Conservation (phyloP, 2,797 vertebrate genomes). For the Gallinago solitaria region DNA sequence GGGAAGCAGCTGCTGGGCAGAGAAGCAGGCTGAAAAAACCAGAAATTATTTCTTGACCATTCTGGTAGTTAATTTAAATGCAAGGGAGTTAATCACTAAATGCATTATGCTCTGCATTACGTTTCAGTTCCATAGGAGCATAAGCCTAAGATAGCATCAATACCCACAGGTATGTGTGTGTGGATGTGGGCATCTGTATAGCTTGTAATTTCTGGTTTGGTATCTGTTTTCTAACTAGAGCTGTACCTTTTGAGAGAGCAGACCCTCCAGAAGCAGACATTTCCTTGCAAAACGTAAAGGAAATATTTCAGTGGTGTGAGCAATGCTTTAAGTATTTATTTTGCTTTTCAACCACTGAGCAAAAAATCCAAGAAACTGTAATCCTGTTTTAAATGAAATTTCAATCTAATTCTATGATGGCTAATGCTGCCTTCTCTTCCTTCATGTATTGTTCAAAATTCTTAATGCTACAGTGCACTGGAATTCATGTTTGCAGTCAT, state of each 20-base stretch:
- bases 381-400: neutral
- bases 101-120: neutral
- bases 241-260: neutral
- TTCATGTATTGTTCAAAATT: neutral
- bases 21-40: neutral
- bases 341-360: neutral
- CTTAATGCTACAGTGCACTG: neutral
- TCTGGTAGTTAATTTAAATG: neutral
- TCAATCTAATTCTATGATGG: neutral
- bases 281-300: neutral
- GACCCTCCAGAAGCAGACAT: neutral
- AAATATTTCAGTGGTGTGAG: neutral
- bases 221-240: neutral
- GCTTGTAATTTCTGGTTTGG: neutral
- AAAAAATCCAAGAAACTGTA: neutral
- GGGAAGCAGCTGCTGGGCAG: neutral
- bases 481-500: constrained; percentile 28
- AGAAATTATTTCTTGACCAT: neutral
- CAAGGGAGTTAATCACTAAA: neutral
- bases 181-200: neutral
- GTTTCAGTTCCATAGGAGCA: neutral
- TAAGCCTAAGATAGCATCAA: neutral
- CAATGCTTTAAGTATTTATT: neutral
- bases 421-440: neutral
- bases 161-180: neutral